These are phyloP conservation scores for Ptilonorhynchus violaceus DNA, from an alignment of 2,113 vertebrate species.

Conservation along the genomic window DNA sequence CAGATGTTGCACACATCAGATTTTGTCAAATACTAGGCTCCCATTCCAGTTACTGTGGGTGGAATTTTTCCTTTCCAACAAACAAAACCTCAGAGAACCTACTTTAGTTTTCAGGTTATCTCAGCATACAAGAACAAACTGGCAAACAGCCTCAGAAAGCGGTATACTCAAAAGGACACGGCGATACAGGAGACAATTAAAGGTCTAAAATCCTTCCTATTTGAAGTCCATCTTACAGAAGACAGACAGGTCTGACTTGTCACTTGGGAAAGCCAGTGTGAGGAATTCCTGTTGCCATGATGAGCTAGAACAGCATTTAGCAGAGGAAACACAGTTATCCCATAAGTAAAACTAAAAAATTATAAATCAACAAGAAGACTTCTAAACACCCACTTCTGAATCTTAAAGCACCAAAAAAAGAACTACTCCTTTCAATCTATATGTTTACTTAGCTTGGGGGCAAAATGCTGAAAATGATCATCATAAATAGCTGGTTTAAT, in stretches of 20 bases:
- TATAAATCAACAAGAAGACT: not conserved
- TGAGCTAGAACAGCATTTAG: not conserved
- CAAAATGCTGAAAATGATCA: not conserved
- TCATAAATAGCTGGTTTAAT: not conserved
- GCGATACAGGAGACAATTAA: not conserved
- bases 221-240: not conserved
- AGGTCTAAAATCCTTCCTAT: not conserved
- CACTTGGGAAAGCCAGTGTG: not conserved
- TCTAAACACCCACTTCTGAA: not conserved
- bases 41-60: not conserved
- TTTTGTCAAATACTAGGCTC: not conserved
- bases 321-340: not conserved
- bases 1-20: not conserved
- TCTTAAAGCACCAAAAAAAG: not conserved
- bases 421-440: not conserved
- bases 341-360: not conserved
- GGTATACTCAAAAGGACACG: not conserved
- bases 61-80: not conserved
- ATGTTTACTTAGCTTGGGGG: not conserved
- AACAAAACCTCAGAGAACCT: not conserved
- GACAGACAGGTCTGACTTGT: not conserved
- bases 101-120: not conserved
- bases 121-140: not conserved
- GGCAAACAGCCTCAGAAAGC: not conserved
- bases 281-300: not conserved